These are phyloP conservation scores for Myopa tessellatipennis DNA, from an alignment of 2,888 invertebrate species.

Conservation along the genomic window DNA sequence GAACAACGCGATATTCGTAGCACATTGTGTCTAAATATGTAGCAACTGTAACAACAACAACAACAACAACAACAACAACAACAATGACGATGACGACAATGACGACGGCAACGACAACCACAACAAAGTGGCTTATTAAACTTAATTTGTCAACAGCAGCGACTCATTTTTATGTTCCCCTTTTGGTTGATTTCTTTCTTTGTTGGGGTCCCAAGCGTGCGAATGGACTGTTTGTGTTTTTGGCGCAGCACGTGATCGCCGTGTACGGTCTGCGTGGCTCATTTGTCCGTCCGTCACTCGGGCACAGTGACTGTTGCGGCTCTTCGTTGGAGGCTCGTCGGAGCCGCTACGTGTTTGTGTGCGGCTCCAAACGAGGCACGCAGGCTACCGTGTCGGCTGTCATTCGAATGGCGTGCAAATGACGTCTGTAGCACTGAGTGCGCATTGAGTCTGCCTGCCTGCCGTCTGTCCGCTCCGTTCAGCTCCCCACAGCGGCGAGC, in stretches of 20 bases:
- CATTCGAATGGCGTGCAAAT: slow-evolving; percentile 36
- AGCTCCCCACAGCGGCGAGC: slow-evolving; percentile 7
- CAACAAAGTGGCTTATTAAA: slow-evolving; percentile 11
- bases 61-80: background rate
- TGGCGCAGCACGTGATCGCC: slow-evolving; percentile 34
- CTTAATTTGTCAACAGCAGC: slow-evolving; percentile 2
- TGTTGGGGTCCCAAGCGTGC: slow-evolving; percentile 4
- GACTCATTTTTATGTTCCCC: background rate
- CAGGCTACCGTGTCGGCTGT: slow-evolving; percentile 8
- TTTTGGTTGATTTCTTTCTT: background rate
- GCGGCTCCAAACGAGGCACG: background rate
- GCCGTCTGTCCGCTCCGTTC: background rate
- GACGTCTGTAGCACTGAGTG: slow-evolving; percentile 23
- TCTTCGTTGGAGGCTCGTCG: slow-evolving; percentile 9
- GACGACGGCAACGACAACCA: background rate
- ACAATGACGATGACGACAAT: background rate
- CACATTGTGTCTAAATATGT: no score
- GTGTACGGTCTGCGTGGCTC: slow-evolving; percentile 3
- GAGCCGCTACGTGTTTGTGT: background rate
- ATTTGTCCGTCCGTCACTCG: slow-evolving; percentile 2
- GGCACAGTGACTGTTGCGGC: background rate
- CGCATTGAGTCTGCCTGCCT: background rate
- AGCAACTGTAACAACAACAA: slow-evolving; percentile 11
- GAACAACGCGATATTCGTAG: background rate
- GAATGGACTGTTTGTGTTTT: background rate